Percentiles rank a stretch among this genome's conserved stretches.
Evolutionary conservation across 64 coral and sea anemone species (phyloP).

Genomic region (Stylophora pistillata): DNA sequence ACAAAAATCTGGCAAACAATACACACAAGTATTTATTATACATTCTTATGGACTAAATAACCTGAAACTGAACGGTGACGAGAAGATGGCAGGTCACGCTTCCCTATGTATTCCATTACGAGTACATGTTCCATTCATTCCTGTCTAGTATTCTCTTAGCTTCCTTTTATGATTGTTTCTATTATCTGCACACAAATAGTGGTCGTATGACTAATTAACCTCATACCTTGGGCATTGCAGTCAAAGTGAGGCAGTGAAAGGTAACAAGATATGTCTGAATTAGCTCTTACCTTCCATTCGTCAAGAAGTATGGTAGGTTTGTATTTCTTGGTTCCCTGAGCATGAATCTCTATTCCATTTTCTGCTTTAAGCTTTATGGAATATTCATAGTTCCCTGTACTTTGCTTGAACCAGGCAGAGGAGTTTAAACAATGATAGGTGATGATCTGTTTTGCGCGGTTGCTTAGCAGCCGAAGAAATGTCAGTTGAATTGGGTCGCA

Average conservation of each 20-base stretch:
- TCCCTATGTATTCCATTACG: no score
- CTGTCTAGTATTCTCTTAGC: no score
- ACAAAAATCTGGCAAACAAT: no score
- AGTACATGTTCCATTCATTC: no score
- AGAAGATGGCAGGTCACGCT: no score
- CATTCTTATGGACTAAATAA: no score
- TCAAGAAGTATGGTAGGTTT: slow-evolving; percentile 82
- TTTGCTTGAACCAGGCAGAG: slow-evolving; percentile 83
- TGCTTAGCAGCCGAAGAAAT: slow-evolving; percentile 83
- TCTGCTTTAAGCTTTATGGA: slow-evolving; percentile 84
- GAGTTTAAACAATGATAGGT: slow-evolving; percentile 98
- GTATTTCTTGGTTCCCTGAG: slow-evolving; percentile 86
- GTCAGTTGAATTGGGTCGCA: slow-evolving; percentile 75
- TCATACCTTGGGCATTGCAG: no score
- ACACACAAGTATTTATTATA: no score
- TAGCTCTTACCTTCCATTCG: slow-evolving; percentile 73
- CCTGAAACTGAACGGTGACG: no score
- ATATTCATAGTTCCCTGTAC: slow-evolving; percentile 45
- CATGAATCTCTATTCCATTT: slow-evolving; percentile 88
- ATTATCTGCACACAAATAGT: no score
- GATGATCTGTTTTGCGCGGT: slow-evolving; percentile 78
- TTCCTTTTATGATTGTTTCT: no score
- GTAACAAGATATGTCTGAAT: not conserved
- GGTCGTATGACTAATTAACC: no score
- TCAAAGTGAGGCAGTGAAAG: not conserved